Percentiles rank a stretch among this genome's conserved stretches.
Evolutionary conservation across 1,140 invertebrate species (phyloP).

Genomic region (Sitodiplosis mosellana): DNA sequence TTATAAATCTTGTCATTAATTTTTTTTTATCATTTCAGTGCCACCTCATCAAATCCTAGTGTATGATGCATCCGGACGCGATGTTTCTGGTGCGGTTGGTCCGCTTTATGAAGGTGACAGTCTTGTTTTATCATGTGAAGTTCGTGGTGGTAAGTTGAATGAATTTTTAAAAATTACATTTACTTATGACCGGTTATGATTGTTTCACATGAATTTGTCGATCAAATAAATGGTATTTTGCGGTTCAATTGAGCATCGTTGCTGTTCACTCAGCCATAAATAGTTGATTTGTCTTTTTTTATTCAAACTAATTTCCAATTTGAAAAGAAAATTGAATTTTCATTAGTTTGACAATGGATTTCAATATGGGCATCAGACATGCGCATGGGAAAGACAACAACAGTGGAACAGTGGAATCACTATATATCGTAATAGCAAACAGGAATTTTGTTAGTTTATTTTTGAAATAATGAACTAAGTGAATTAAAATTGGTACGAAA

Average conservation of each 20-base stretch:
- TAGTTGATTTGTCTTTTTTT: too few species aligned
- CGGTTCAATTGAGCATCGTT: background rate
- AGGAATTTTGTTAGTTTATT: too few species aligned
- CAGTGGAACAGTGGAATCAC: background rate
- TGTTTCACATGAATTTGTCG: background rate
- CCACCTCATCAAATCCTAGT: conserved; percentile 68
- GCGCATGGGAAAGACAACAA: background rate
- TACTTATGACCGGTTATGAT: background rate
- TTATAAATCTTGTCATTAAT: conserved; percentile 1
- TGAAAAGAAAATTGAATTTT: background rate
- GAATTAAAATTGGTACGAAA: background rate
- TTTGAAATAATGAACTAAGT: too few species aligned
- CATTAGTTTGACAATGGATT: conserved; percentile 1
- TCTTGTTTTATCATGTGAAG: conserved; percentile 69
- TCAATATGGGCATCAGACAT: background rate
- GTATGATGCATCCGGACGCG: conserved; percentile 60
- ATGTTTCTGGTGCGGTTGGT: conserved; percentile 55
- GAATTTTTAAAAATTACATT: background rate
- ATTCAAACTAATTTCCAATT: too few species aligned
- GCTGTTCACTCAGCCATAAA: background rate
- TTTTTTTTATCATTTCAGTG: conserved; percentile 40
- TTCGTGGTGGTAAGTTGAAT: conserved; percentile 60
- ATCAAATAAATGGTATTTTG: background rate
- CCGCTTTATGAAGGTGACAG: conserved; percentile 67
- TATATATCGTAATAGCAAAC: too few species aligned